Evolutionary conservation across 2,797 vertebrate species (phyloP).

Genomic region (Sorex maritimensis): DNA sequence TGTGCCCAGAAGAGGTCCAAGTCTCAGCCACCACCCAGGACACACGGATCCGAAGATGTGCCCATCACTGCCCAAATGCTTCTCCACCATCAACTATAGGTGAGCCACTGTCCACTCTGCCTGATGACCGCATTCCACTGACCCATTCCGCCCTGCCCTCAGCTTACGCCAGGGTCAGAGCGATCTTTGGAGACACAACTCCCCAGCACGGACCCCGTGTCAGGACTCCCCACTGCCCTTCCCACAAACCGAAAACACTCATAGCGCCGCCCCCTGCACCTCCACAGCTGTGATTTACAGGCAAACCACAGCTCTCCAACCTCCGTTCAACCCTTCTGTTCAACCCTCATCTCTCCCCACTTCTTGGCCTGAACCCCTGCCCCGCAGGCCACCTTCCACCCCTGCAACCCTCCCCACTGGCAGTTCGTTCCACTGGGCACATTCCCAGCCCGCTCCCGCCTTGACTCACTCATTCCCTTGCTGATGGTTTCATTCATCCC

Average conservation of each 20-base stretch:
- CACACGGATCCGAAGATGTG: neutral
- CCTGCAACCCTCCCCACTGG: neutral
- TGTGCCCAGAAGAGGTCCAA: conserved; percentile 34
- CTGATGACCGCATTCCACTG: neutral
- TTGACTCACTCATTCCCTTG: neutral
- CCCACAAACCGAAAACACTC: conserved; percentile 24
- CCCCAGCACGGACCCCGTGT: conserved; percentile 45
- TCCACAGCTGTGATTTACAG: neutral
- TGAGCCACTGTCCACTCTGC: neutral
- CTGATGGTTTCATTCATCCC: neutral
- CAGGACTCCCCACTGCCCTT: neutral
- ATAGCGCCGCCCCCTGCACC: neutral
- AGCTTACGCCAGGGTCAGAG: neutral
- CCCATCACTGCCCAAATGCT: neutral
- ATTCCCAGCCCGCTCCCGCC: neutral
- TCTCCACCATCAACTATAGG: neutral
- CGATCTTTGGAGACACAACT: neutral
- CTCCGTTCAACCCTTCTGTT: neutral
- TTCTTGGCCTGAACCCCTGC: neutral
- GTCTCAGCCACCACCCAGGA: neutral
- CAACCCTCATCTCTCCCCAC: neutral
- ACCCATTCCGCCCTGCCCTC: neutral
- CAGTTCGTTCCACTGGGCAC: neutral
- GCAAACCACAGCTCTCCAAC: neutral
- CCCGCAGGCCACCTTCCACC: neutral